These are phyloP conservation scores for Piprites chloris DNA, from an alignment of 2,113 vertebrate genomes.

Conservation along the genomic window DNA sequence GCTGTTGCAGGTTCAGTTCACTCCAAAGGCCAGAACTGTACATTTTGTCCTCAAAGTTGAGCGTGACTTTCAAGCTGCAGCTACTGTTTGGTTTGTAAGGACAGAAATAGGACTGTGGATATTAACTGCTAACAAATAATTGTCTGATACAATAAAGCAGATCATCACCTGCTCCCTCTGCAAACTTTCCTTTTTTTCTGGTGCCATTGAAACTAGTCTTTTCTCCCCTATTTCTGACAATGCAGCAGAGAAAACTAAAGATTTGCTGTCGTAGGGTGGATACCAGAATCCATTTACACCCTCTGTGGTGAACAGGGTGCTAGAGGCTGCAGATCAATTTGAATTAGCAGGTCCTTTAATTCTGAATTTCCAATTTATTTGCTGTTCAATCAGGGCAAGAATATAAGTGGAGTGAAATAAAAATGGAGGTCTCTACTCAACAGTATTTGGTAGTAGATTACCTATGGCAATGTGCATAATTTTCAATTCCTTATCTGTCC, in stretches of 20 bases:
- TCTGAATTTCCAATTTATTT: slow-evolving; percentile 44
- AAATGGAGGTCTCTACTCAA: slow-evolving; percentile 18
- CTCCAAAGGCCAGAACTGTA: background rate
- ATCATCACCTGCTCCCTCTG: slow-evolving; percentile 40
- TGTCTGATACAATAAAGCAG: slow-evolving; percentile 40
- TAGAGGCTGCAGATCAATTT: slow-evolving; percentile 13
- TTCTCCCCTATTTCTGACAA: background rate
- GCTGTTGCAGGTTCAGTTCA: background rate
- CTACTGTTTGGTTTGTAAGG: slow-evolving; percentile 4
- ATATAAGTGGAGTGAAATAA: slow-evolving; percentile 29
- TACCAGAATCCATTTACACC: slow-evolving; percentile 12
- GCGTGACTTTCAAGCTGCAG: background rate
- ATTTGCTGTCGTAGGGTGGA: background rate
- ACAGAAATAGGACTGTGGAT: slow-evolving; percentile 20
- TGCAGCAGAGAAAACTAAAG: background rate
- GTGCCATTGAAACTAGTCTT: background rate
- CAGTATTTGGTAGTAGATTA: slow-evolving; percentile 49
- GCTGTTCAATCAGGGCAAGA: slow-evolving; percentile 29
- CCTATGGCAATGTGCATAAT: slow-evolving; percentile 53
- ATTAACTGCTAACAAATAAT: slow-evolving; percentile 49
- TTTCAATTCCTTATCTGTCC: slow-evolving; percentile 73
- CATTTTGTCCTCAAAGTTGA: background rate
- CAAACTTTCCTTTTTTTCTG: background rate
- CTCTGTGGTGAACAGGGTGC: background rate
- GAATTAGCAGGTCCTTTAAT: slow-evolving; percentile 25